These are phyloP conservation scores for Phylloscopus trochilus DNA, from an alignment of 2,113 vertebrate species.

Conservation along the genomic window DNA sequence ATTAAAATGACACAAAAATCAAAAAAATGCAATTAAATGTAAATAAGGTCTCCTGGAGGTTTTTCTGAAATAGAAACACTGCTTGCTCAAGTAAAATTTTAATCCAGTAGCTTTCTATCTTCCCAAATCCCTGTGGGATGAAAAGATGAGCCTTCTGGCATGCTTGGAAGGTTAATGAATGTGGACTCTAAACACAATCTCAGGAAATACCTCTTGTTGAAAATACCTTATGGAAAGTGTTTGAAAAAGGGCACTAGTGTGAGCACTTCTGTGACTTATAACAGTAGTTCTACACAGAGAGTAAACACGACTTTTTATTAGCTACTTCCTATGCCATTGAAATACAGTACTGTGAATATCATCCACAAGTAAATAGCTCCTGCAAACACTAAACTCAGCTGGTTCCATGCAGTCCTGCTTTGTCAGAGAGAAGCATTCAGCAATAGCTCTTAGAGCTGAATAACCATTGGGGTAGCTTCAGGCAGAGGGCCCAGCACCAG, in stretches of 20 bases:
- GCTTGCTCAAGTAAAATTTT: constrained; percentile 36
- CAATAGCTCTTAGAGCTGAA: background rate
- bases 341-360: background rate
- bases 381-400: background rate
- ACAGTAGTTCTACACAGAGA: background rate
- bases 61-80: constrained; percentile 25
- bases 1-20: background rate
- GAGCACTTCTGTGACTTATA: background rate
- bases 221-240: background rate
- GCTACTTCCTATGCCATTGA: background rate
- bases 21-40: constrained; percentile 4
- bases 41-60: constrained; percentile 22
- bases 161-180: constrained; percentile 32
- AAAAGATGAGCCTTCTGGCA: constrained; percentile 26
- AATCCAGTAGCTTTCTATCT: constrained; percentile 31
- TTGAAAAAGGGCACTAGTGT: background rate
- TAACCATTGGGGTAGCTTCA: background rate
- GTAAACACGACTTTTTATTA: background rate
- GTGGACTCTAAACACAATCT: background rate
- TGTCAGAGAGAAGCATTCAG: background rate
- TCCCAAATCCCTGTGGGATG: constrained; percentile 11
- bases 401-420: background rate
- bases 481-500: background rate
- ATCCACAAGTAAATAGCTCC: background rate
- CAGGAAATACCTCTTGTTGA: background rate